A percentile compares a stretch with the other conserved stretches of the same genome.
Evolutionary conservation across 2,797 vertebrate genomes (phyloP).

Genomic region (Gambelia wislizenii): DNA sequence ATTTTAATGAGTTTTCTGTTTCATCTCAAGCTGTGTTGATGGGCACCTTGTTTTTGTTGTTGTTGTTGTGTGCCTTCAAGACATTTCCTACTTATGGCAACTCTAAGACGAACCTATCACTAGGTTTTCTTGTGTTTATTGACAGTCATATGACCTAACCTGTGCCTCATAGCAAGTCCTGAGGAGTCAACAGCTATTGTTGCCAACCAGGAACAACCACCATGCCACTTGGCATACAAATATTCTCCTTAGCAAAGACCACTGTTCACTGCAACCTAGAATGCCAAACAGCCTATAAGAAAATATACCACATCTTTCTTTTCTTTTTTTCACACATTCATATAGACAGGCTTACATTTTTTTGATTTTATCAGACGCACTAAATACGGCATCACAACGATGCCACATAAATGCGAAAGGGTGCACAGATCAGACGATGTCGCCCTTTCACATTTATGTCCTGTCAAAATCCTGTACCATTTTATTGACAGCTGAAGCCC

Average conservation of each 20-base stretch:
- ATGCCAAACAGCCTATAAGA: not conserved
- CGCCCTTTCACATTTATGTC: too few species aligned
- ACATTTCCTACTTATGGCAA: too few species aligned
- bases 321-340: not conserved
- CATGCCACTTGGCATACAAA: not conserved
- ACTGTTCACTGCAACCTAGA: not conserved
- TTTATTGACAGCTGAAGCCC: too few species aligned
- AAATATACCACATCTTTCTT: not conserved
- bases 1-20: constrained; percentile 49
- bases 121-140: too few species aligned
- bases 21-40: constrained; percentile 20
- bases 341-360: too few species aligned
- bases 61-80: too few species aligned
- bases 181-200: not conserved
- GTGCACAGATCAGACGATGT: too few species aligned
- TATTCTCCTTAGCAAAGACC: not conserved
- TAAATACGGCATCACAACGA: too few species aligned
- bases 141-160: constrained; percentile 25
- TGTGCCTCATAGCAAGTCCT: not conserved
- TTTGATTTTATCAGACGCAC: too few species aligned
- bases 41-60: constrained; percentile 22
- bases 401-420: too few species aligned
- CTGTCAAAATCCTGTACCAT: too few species aligned
- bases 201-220: not conserved
- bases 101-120: too few species aligned